Percentiles rank a stretch among this genome's conserved stretches.
These are phyloP conservation scores for Leptatherina wallacei DNA, from an alignment of 2,797 vertebrate genomes.

Conservation along the genomic window DNA sequence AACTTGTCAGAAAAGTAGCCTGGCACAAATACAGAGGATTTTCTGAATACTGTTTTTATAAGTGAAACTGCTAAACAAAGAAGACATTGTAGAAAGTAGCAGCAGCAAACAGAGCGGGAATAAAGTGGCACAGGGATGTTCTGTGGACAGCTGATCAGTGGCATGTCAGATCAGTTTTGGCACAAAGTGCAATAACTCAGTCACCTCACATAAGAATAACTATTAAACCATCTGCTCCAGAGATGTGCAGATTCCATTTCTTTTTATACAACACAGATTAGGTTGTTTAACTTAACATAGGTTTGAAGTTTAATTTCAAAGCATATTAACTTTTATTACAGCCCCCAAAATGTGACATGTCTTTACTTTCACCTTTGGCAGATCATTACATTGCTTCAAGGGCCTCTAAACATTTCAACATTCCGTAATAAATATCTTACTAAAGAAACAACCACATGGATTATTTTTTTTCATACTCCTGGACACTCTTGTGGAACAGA, in stretches of 20 bases:
- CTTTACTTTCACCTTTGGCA: slow-evolving; percentile 34
- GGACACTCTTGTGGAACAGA: slow-evolving; percentile 19
- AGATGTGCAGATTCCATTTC: slow-evolving; percentile 14
- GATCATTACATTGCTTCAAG: slow-evolving; percentile 13
- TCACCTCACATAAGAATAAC: slow-evolving; percentile 15
- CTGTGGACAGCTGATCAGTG: slow-evolving; percentile 19
- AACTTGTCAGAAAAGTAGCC: slow-evolving; percentile 23
- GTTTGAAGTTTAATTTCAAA: slow-evolving; percentile 20
- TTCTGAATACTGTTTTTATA: slow-evolving; percentile 48
- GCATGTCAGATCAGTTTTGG: slow-evolving; percentile 47
- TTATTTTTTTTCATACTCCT: slow-evolving; percentile 20
- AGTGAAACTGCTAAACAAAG: slow-evolving; percentile 34
- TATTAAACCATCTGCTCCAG: slow-evolving; percentile 25
- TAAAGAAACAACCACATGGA: slow-evolving; percentile 29
- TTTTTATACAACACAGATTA: slow-evolving; percentile 15
- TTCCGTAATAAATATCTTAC: slow-evolving; percentile 22
- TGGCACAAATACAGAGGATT: slow-evolving; percentile 43
- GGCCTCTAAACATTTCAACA: slow-evolving; percentile 11
- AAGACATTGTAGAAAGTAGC: slow-evolving; percentile 40
- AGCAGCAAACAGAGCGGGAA: slow-evolving; percentile 35
- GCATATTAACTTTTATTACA: slow-evolving; percentile 27
- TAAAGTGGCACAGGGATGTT: slow-evolving; percentile 30
- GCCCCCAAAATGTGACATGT: slow-evolving; percentile 10
- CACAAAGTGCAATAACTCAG: slow-evolving; percentile 39
- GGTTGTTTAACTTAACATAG: slow-evolving; percentile 12